These are phyloP conservation scores for Cottus gobio DNA, from an alignment of 2,113 vertebrate species.

Conservation along the genomic window DNA sequence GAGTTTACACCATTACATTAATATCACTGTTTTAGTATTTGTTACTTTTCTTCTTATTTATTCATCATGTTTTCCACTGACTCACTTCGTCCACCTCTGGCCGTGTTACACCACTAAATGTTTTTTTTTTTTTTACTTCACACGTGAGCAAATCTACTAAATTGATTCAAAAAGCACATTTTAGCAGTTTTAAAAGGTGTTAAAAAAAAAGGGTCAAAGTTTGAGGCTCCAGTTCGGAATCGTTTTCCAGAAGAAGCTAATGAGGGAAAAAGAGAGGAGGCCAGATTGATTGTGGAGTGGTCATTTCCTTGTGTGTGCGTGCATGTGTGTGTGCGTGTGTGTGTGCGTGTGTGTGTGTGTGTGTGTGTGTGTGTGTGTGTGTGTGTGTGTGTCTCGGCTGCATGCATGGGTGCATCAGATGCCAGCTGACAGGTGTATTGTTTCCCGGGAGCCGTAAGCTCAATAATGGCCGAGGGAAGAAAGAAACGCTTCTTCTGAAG, in stretches of 20 bases:
- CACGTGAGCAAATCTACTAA: too few relatives aligned
- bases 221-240: background rate
- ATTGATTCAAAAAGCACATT: too few relatives aligned
- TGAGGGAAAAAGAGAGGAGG: background rate
- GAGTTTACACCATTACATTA: background rate
- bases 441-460: constrained; percentile 91
- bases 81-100: too few relatives aligned
- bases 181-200: background rate
- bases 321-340: background rate
- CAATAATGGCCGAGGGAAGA: constrained; percentile 88
- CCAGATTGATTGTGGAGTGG: background rate
- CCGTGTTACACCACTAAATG: too few relatives aligned
- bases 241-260: background rate
- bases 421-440: constrained; percentile 93
- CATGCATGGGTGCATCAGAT: constrained; percentile 86
- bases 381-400: constrained; percentile 37
- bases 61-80: too few relatives aligned
- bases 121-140: too few relatives aligned
- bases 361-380: constrained; percentile 55
- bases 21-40: too few relatives aligned
- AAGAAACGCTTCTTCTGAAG: constrained; percentile 85
- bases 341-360: background rate
- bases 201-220: background rate
- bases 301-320: background rate
- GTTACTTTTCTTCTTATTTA: too few relatives aligned